Evolutionary conservation across 2,888 invertebrate species (phyloP), one percentile per base, ranked within the genome.

Genomic region (Oligia strigilis): DNA sequence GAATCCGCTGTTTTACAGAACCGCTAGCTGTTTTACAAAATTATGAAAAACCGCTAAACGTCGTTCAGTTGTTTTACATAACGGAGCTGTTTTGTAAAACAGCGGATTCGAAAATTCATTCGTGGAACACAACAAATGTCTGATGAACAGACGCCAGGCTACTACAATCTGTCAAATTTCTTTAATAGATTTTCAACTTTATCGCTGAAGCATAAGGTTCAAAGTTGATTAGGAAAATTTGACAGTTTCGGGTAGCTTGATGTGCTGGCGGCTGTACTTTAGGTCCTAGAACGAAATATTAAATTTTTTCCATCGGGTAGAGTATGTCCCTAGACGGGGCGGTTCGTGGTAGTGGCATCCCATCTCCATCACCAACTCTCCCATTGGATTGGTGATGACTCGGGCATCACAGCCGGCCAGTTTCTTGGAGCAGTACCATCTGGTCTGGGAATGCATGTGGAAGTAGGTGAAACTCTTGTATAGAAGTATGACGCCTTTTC

Each of bases 341-440:
- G 87, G 88, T 1, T 29, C 73, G 49, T 88, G 87, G 23, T 78
- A 74, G 49, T 88, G 89, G 29, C 29, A 17, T 17, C 72, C 80
- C 40, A 86, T 62, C 36, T 78, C 73, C 4, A 62, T 58, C 23
- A 86, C 62, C 13, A 86, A 78, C 1, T 83, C 62, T 4, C 89
- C 88, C 3, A n/a, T 52, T 4, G 29, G 11, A 66, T 49, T 80
- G 11, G 87, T 87, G 19, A 86, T 75, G 4, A 94, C 84, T n/a
- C 81, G 87, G 1, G 93, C 94, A 71, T 87, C 90, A 80, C 94
- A 94, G 1, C 92, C 92, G 0, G 84, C 64, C 13, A 72, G 72
- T 67, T 90, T 92, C 83, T 92, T 93, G 0, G 93, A 94, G 77
- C 94, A 94, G 69, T 93, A 93, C 93, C 94, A 94, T n/a, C 93